Evolutionary conservation across 2,113 vertebrate genomes (phyloP), one percentile per base, ranked within the genome.

Genomic region (Salminus brasiliensis): DNA sequence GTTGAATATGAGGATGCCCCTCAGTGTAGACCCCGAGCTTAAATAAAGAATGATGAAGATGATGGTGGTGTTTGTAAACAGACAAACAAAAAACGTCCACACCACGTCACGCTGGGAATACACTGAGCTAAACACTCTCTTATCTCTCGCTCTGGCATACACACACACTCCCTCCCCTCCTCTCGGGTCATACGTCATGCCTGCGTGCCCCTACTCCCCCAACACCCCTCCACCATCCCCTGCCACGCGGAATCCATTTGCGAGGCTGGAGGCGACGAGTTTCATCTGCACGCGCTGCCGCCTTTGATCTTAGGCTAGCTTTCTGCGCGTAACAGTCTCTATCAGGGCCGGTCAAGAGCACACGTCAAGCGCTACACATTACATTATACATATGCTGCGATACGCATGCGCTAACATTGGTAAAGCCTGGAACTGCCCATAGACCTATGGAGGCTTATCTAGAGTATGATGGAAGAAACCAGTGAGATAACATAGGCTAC

Each of bases 211-310:
- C 68, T 83, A 85, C 39, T 41, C 39, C 39, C 10, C 39, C 39
- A n/a, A n/a, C n/a, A 4, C 39, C 39, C 39, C 39, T 41, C n/a
- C n/a, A n/a, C n/a, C n/a, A n/a, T 5, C 74, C 78, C 72, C 84
- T 65, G 89, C 80, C 83, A 85, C 85, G 88, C 87, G 32, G 87
- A 85, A 83, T 89, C 78, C 82, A 84, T 89, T 88, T 84, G 81
- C 81, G 36, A 68, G 43, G 75, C 88, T 87, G 0, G 72, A 85
- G 87, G 89, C 83, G 72, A 90, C 89, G 87, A 87, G 81, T 74
- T 87, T 85, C 77, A 80, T 89, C 87, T 88, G 87, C 53, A 84
- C 85, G 41, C 72, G 9, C 66, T 30, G 76, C 71, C 32, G 60
- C 47, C 76, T 83, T 72, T 83, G 72, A 83, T 83, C 72, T 41